Evolutionary conservation across 2,888 invertebrate species (phyloP), one percentile per base, ranked within the genome.

Genomic region (Tipula lateralis): DNA sequence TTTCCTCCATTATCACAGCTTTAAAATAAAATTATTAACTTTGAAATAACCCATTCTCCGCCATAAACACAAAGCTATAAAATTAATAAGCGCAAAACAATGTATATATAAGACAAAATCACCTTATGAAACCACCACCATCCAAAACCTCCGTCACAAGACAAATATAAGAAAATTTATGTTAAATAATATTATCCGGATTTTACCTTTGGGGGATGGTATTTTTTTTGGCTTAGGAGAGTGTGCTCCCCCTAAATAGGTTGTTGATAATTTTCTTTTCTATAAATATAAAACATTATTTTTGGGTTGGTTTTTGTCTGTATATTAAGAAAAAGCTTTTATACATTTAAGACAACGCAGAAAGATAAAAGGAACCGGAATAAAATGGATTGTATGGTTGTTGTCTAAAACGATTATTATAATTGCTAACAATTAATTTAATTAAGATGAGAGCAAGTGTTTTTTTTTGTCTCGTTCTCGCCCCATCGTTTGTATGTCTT

Each of bases 371-470:
- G 82, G 30, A 82, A 82, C 32, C 32, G 16, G 82, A 82, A 30
- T 66, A 66, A 66, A 66, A 66, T 82, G 29, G 29, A 30, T 82
- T 29, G 82, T 82, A 30, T 82, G 82, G 82, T 82, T 82, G 82
- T 34, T 83, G 83, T 83, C 83, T 83, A 83, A 83, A 34, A 83
- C 83, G 83, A 83, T 83, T 83, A 83, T 83, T 34, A 19, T 83
- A 83, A 83, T 83, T 34, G 83, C 34, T 34, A 1, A 30, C 83
- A 83, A 83, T 83, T 83, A 83, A 83, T 30, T 83, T 83, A 83
- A 83, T 83, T 83, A 83, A 83, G 83, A 83, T 83, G 82, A 82
- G 30, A 32, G 82, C 82, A 32, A 82, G 29, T 30, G 82, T 30
- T 82, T 82, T 82, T 30, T 82, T 16, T 30, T 80, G 32, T 44